Evolutionary conservation across 2,888 invertebrate species (phyloP).

Genomic region (Idaea dimidiata): DNA sequence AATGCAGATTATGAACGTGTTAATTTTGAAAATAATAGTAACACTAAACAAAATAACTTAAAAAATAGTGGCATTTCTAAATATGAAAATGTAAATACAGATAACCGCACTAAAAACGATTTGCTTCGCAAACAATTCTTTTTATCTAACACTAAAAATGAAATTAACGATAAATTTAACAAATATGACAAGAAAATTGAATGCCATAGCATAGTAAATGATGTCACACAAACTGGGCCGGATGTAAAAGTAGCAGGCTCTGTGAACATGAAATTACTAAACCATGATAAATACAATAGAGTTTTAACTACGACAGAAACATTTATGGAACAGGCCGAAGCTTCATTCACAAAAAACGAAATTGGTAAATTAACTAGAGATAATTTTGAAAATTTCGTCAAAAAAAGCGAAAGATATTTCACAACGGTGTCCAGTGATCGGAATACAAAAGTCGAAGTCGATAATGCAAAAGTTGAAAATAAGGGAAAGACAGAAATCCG

Average conservation of each 20-base stretch:
- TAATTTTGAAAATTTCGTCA: conserved; percentile 68
- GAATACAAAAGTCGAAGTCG: conserved; percentile 53
- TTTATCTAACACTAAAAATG: conserved; percentile 42
- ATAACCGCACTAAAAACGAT: conserved; percentile 60
- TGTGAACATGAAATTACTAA: conserved; percentile 67
- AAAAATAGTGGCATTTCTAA: conserved; percentile 36
- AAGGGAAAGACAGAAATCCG: conserved; percentile 66
- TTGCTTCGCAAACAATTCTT: conserved; percentile 66
- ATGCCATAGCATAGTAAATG: conserved; percentile 69
- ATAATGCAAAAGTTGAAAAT: conserved; percentile 36
- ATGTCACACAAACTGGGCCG: conserved; percentile 61
- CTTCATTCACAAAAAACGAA: conserved; percentile 65
- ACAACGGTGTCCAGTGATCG: conserved; percentile 58
- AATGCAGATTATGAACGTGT: conserved; percentile 15
- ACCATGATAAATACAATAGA: conserved; percentile 66
- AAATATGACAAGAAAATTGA: conserved; percentile 65
- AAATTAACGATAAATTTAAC: conserved; percentile 60
- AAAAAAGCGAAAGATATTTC: conserved; percentile 73
- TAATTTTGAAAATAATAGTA: conserved; percentile 13
- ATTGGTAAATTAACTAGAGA: conserved; percentile 53
- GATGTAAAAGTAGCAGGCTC: conserved; percentile 65
- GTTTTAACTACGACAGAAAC: conserved; percentile 69
- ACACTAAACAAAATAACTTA: conserved; percentile 8
- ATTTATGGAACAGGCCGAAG: conserved; percentile 60
- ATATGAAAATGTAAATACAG: conserved; percentile 33